phyloP scores from a whole-genome alignment of 2,888 invertebrate species.

The Bembecia ichneumoniformis region DNA sequence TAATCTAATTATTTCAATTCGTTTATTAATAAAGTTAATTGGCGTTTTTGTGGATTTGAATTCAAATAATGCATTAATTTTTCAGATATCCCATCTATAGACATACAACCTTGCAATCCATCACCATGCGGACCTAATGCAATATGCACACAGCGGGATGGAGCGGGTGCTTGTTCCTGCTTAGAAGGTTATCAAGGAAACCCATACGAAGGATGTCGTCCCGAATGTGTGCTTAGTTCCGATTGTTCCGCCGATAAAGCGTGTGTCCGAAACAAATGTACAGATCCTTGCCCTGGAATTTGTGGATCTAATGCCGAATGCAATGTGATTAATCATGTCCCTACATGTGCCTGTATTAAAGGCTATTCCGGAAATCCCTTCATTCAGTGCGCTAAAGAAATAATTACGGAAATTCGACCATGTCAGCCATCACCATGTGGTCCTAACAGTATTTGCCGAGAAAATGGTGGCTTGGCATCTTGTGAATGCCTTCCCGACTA shows the following conservation, averaged over 20 bases:
- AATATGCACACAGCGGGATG: constrained; percentile 81
- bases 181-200: constrained; percentile 87
- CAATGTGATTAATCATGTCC: constrained; percentile 86
- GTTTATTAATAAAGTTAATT: no score
- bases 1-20: not conserved
- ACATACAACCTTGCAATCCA: constrained; percentile 83
- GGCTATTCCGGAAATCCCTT: constrained; percentile 83
- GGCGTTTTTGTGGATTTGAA: no score
- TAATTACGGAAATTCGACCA: constrained; percentile 65
- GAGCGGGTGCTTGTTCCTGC: constrained; percentile 85
- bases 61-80: not conserved
- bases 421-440: constrained; percentile 85
- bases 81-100: constrained; percentile 41
- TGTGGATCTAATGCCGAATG: constrained; percentile 89
- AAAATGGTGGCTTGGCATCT: constrained; percentile 80
- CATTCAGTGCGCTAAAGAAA: constrained; percentile 44
- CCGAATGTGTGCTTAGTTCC: constrained; percentile 88
- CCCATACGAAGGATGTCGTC: constrained; percentile 88
- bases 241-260: constrained; percentile 88
- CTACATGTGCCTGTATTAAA: constrained; percentile 84
- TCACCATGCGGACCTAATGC: constrained; percentile 92
- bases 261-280: constrained; percentile 86
- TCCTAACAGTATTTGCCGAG: constrained; percentile 82
- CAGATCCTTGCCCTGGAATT: constrained; percentile 88
- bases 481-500: constrained; percentile 80